A percentile compares a stretch with the other conserved stretches of the same genome.
phyloP scores from a whole-genome alignment of 2,888 invertebrate genomes.

The Limnephilus rhombicus region DNA sequence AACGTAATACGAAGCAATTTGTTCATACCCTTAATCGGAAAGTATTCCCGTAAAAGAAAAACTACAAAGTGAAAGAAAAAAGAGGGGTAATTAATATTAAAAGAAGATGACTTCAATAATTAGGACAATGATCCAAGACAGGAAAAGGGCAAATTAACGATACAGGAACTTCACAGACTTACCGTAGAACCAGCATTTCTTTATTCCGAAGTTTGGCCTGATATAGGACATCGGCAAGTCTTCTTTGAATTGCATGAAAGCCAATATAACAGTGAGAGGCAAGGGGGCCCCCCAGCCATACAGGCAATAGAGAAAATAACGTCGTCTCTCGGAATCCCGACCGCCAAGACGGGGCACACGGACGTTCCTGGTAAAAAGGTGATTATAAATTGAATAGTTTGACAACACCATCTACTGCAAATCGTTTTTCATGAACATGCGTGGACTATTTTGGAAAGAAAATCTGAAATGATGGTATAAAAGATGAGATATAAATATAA shows the following conservation, averaged over 20 bases:
- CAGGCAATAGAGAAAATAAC: slow-evolving; percentile 80
- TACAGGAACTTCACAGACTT: no score
- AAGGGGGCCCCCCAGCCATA: slow-evolving; percentile 85
- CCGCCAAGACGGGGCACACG: slow-evolving; percentile 67
- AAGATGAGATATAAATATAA: no score
- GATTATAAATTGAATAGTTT: not conserved
- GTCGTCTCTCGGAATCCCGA: slow-evolving; percentile 73
- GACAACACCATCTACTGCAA: no score
- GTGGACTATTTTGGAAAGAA: no score
- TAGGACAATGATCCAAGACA: not conserved
- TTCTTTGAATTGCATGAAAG: slow-evolving; percentile 60
- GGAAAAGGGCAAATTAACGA: no score
- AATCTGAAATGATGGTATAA: no score
- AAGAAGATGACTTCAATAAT: no score
- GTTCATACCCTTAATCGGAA: not conserved
- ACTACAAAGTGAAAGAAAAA: not conserved
- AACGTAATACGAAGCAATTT: not conserved
- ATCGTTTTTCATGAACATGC: no score
- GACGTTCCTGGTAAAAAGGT: slow-evolving; percentile 69
- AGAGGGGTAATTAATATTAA: not conserved
- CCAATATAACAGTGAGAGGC: slow-evolving; percentile 75
- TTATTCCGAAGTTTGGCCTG: no score
- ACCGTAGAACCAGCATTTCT: no score
- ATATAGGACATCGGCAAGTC: no score
- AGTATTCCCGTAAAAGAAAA: not conserved